These are phyloP conservation scores for Heteronetta atricapilla DNA, from an alignment of 2,113 vertebrate genomes.

Conservation along the genomic window DNA sequence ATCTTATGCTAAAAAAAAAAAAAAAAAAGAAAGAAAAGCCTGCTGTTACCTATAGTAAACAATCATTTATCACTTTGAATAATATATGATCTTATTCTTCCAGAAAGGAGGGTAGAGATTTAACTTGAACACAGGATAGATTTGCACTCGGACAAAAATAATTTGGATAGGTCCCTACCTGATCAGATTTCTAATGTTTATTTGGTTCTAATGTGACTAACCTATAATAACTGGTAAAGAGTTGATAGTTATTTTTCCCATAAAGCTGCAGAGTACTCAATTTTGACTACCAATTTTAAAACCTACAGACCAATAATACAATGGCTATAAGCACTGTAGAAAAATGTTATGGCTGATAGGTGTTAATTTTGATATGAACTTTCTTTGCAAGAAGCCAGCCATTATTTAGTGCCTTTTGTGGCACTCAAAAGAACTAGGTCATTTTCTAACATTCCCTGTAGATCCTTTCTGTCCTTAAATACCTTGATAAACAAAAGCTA, in stretches of 20 bases:
- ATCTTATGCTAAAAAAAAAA: neutral
- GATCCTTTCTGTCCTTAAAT: slow-evolving; percentile 23
- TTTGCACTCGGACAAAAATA: neutral
- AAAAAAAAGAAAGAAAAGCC: neutral
- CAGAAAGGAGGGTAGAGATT: neutral
- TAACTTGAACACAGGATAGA: neutral
- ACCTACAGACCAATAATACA: neutral
- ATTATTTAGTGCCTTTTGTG: slow-evolving; percentile 35
- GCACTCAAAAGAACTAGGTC: slow-evolving; percentile 24
- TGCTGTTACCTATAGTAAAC: neutral
- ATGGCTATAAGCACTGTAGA: neutral
- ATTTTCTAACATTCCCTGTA: slow-evolving; percentile 9
- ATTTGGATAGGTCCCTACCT: neutral
- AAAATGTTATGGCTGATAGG: neutral
- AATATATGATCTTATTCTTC: neutral
- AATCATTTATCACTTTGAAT: neutral
- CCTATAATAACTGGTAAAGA: neutral
- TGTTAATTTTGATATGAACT: slow-evolving; percentile 36
- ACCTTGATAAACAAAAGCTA: slow-evolving; percentile 29
- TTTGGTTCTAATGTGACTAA: neutral
- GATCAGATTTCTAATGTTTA: neutral
- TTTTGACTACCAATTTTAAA: neutral
- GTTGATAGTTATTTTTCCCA: neutral
- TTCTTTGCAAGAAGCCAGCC: neutral
- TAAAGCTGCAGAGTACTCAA: neutral